A percentile compares a stretch with the other conserved stretches of the same genome.
These are phyloP conservation scores for Mionectes olivaceus DNA, from an alignment of 2,797 vertebrate species.

Conservation along the genomic window DNA sequence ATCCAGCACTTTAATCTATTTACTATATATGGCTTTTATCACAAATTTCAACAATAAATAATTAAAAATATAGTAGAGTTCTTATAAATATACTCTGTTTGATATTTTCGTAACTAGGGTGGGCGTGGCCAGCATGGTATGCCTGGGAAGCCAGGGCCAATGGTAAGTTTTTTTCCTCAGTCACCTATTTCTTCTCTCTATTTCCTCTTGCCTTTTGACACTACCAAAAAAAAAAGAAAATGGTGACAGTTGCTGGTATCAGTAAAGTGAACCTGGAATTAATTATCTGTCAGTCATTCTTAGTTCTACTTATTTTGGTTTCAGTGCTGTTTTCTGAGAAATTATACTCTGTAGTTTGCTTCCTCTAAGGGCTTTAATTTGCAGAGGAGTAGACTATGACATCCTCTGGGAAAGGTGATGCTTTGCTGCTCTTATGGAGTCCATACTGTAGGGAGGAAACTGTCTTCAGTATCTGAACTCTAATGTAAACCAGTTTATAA, in stretches of 20 bases:
- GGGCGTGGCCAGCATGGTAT: conserved; percentile 90
- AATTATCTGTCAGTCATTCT: not conserved
- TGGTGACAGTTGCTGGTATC: not conserved
- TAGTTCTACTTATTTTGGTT: not conserved
- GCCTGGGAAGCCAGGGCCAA: conserved; percentile 90
- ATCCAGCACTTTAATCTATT: not conserved
- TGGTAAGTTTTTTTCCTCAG: conserved; percentile 79
- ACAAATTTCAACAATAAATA: not conserved
- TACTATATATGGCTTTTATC: not conserved
- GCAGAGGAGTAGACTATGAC: not conserved
- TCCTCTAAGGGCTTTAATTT: not conserved
- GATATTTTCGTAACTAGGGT: conserved; percentile 79
- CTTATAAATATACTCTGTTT: not conserved
- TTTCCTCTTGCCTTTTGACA: not conserved
- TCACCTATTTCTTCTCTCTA: fast-evolving
- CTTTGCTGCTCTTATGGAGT: not conserved
- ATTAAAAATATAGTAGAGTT: not conserved
- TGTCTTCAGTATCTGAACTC: not conserved
- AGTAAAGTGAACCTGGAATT: not conserved
- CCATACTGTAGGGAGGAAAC: not conserved
- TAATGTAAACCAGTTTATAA: not conserved
- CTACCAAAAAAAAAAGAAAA: not conserved
- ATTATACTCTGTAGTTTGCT: not conserved
- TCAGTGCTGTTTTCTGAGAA: not conserved
- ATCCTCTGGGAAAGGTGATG: not conserved